Evolutionary conservation across 1,140 invertebrate species (phyloP), one percentile per base, ranked within the genome.

Genomic region (Lepidurus couesii): DNA sequence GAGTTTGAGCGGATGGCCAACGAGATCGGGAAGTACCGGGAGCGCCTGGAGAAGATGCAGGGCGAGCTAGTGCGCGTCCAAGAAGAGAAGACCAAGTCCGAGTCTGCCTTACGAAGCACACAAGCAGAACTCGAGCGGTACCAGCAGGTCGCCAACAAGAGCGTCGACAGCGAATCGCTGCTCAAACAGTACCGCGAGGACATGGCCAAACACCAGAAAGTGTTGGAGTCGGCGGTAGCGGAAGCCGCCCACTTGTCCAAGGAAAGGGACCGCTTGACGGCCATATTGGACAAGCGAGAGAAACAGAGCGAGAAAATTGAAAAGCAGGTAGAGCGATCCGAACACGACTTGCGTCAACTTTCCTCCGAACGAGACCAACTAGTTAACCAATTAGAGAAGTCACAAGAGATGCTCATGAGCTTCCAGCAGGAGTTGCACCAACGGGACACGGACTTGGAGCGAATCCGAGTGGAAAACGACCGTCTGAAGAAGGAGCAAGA

Each of bases 391-490:
- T 83, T 96, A 82, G 94, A 96, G 84, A 96, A 96, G 85, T 94
- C 92, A 7, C 94, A 96, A 84, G 94, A 95, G 82, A 95, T 96
- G 89, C 85, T 96, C 65, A 91, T 95, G 85, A 94, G 94, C 85
- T 95, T 96, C 91, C 94, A 95, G 84, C 91, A 94, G 83, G 93
- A 96, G 83, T 83, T 96, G 77, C 92, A 93, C 82, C 89, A 91
- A 78, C 91, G 91, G 80, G 93, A 95, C 85, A 88, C 89, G 42
- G 93, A 95, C 84, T 84, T 94, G 43, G 91, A 95, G 82, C 90
- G 91, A 82, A 91, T 93, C 81, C 89, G 90, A 76, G 91, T 92
- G 79, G 93, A 95, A 85, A 92, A 92, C n/a, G 87, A 90, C 13
- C 88, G 91, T 81, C 83, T 92, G 43, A 91, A 91, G 81, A 89